Base-by-base conservation (phyloP, 2,888 invertebrate genomes). In the Mythimna lalbum region DNA sequence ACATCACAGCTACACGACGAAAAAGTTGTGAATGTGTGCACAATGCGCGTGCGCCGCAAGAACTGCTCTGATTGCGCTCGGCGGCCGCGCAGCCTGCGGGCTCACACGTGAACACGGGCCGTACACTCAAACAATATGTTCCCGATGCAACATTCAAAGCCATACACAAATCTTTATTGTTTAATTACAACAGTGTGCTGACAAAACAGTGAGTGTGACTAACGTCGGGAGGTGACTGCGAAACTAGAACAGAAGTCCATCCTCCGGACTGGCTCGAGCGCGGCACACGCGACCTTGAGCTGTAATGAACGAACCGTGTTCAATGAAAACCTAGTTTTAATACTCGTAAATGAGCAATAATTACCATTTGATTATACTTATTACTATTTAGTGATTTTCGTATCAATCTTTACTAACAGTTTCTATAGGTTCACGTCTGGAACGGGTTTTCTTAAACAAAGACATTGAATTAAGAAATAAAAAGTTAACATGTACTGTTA, bases 51-150 rank as follows among this genome's bases (percentile, higher is more conserved):
- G 36, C 19, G 14, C 19, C 12, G 33, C 60, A 81, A 80, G 61
- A 80, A 82, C 27, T 71, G 69, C 70, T 69, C 80, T 36, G 56
- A 70, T 66, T 73, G 68, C 68, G 14, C 57, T 27, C 23, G 27
- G 17, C 19, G 1, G 14, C 6, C 19, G 5, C 17, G 39, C 57
- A 9, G 19, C 55, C 31, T 19, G 12, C n/a, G 31, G 12, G 67
- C 52, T 43, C 63, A 63, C 33, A 36, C 36, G 10, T 6, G n/a
- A 27, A n/a, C 27, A 31, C 6, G 19, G 17, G 6, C 52, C 21
- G 5, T 7, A 4, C 7, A 27, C 10, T n/a, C 19, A 19, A 50
- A 31, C 12, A 70, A 52, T 72, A 12, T 73, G 21, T 63, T 43
- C 19, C 27, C 21, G n/a, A 12, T 12, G 10, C 3, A 23, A 47